phyloP scores from a whole-genome alignment of 2,113 vertebrate species.

The Pseudorectes ferrugineus region DNA sequence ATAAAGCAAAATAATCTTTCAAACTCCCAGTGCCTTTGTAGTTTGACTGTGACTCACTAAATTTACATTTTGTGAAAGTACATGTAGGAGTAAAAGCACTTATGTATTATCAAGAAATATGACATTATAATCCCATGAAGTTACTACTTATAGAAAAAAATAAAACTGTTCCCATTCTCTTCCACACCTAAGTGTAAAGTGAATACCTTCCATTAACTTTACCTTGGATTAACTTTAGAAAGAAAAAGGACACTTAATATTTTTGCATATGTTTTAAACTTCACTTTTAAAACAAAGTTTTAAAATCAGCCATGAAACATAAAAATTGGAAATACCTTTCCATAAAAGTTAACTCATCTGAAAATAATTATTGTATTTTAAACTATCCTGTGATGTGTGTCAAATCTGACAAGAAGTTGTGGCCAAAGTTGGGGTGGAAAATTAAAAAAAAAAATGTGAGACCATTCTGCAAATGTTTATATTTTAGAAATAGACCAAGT shows the following conservation, averaged over 20 bases:
- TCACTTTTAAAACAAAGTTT: neutral
- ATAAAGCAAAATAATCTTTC: constrained; percentile 55
- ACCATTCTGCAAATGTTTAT: neutral
- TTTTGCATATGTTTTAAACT: constrained; percentile 14
- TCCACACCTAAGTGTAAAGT: neutral
- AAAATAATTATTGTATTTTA: neutral
- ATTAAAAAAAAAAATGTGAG: neutral
- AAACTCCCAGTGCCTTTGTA: constrained; percentile 31
- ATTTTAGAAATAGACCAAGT: neutral
- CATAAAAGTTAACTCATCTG: neutral
- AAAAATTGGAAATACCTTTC: neutral
- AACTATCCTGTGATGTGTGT: neutral
- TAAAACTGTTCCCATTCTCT: neutral
- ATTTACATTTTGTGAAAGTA: constrained; percentile 59
- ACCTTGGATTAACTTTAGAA: neutral
- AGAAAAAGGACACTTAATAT: constrained; percentile 2
- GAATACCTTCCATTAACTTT: constrained; percentile 18
- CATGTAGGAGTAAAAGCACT: constrained; percentile 69
- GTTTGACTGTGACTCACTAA: constrained; percentile 57
- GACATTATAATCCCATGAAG: constrained; percentile 60
- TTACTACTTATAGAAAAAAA: constrained; percentile 58
- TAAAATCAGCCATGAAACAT: neutral
- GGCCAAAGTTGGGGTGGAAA: neutral
- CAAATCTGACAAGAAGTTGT: neutral
- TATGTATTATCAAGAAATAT: constrained; percentile 62